Evolutionary conservation across 2,797 vertebrate species (phyloP).

Genomic region (Chromis chromis): DNA sequence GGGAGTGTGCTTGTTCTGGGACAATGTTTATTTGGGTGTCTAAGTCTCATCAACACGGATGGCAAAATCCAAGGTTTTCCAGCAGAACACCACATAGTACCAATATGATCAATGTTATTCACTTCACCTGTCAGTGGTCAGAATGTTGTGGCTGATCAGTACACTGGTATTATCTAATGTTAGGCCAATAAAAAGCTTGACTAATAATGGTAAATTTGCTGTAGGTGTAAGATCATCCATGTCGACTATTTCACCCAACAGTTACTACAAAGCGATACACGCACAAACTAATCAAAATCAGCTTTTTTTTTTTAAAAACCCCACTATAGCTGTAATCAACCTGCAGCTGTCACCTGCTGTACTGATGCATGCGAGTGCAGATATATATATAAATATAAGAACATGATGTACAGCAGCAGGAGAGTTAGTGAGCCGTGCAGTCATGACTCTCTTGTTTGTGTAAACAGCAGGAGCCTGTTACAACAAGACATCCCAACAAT

Average conservation of each 20-base stretch:
- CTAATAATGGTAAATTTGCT: not conserved
- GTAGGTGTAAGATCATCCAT: conserved; percentile 12
- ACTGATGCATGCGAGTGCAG: not conserved
- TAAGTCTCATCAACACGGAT: no score
- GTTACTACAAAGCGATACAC: conserved; percentile 12
- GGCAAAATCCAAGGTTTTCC: no score
- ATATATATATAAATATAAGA: not conserved
- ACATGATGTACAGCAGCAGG: conserved; percentile 42
- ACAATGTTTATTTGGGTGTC: no score
- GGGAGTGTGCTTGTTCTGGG: no score
- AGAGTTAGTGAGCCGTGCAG: conserved; percentile 57
- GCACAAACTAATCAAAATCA: conserved; percentile 19
- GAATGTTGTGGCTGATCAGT: no score
- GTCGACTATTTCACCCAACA: conserved; percentile 9
- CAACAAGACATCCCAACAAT: conserved; percentile 64
- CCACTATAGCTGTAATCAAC: conserved; percentile 30
- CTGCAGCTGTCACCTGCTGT: conserved; percentile 54
- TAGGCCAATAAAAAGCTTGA: not conserved
- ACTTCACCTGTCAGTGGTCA: no score
- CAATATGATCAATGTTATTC: no score
- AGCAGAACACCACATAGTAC: no score
- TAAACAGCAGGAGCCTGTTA: conserved; percentile 67
- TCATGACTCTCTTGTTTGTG: conserved; percentile 60
- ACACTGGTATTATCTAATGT: not conserved
- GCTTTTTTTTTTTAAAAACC: conserved; percentile 36